phyloP scores from a whole-genome alignment of 2,888 invertebrate genomes.

The Choristoneura rosaceana region DNA sequence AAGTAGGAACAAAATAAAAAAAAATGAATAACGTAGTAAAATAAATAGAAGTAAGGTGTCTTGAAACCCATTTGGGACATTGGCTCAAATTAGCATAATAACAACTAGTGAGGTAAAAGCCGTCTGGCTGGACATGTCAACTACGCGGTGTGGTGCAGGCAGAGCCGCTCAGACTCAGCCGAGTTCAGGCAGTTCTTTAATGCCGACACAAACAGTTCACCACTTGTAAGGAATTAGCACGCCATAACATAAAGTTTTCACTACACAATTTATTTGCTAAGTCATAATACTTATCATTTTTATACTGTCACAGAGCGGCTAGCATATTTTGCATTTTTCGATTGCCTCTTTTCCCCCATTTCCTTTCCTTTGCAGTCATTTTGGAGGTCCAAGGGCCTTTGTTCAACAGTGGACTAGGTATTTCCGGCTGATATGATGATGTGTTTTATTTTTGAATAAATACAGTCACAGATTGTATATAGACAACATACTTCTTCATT shows the following conservation, averaged over 20 bases:
- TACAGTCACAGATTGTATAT: neutral
- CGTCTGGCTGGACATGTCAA: too few species aligned
- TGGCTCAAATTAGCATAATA: neutral
- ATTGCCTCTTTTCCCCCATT: neutral
- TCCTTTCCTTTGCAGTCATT: neutral
- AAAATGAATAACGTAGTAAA: constrained; percentile 4
- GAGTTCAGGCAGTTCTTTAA: too few species aligned
- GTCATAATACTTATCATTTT: neutral
- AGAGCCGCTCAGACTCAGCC: too few species aligned
- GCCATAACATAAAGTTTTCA: neutral
- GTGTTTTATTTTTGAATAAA: too few species aligned
- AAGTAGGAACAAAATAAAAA: neutral
- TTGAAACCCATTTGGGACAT: neutral
- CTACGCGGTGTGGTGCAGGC: too few species aligned
- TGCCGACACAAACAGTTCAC: too few species aligned
- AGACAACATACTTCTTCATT: constrained; percentile 2
- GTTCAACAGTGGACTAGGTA: too few species aligned
- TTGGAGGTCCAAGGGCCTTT: too few species aligned
- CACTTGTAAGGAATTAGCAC: too few species aligned
- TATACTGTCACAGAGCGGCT: neutral
- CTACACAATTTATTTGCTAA: neutral
- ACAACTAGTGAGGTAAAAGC: too few species aligned
- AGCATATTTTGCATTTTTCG: neutral
- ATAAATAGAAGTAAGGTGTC: constrained; percentile 6
- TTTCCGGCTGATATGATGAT: neutral